Evolutionary conservation across 2,113 vertebrate species (phyloP).

Genomic region (Leucoraja erinaceus): DNA sequence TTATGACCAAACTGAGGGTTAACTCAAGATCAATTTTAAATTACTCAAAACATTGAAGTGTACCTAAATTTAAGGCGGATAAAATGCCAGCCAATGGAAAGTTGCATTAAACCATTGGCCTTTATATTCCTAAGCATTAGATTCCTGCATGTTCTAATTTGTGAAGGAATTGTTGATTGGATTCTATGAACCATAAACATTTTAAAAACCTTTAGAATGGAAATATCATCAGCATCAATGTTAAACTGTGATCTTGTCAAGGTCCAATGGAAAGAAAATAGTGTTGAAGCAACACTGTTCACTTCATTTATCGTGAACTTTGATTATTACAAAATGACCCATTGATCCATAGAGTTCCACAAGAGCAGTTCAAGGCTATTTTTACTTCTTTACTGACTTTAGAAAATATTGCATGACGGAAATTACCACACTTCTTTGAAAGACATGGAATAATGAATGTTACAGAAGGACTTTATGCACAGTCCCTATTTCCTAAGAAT

Average conservation of each 20-base stretch:
- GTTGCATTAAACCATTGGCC: neutral
- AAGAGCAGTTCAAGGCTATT: neutral
- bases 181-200: neutral
- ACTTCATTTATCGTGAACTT: neutral
- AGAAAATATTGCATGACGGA: neutral
- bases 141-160: neutral
- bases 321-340: slow-evolving; percentile 9
- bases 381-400: neutral
- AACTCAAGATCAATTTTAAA: neutral
- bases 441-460: neutral
- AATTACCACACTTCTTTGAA: neutral
- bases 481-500: neutral
- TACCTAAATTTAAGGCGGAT: neutral
- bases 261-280: neutral
- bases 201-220: neutral
- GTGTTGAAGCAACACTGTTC: neutral
- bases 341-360: neutral
- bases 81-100: neutral
- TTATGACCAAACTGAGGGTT: neutral
- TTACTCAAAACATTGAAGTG: neutral
- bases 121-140: neutral
- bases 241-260: slow-evolving; percentile 17
- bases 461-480: neutral
- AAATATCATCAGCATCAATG: neutral
- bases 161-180: neutral